phyloP scores from a whole-genome alignment of 37 sponge, comb jelly and placozoan species.

The Hexactinellida sp. region DNA sequence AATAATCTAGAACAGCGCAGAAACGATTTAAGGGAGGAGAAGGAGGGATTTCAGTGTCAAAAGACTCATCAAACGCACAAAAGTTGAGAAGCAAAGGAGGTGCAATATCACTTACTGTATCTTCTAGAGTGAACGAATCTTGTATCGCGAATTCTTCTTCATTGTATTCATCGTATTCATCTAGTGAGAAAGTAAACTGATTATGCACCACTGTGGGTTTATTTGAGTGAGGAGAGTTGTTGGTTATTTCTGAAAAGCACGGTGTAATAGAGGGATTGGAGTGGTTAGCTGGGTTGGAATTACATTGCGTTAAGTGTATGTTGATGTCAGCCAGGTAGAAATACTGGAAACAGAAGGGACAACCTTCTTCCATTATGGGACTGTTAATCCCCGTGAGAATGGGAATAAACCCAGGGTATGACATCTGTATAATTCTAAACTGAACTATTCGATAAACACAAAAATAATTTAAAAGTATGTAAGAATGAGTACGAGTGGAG shows the following conservation, averaged over 20 bases:
- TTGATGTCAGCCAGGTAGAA: not conserved
- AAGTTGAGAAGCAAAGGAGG: not conserved
- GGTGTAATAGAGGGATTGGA: not conserved
- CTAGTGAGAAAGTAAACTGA: not conserved
- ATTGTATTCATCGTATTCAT: not conserved
- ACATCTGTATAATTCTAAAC: not conserved
- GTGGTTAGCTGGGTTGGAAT: not conserved
- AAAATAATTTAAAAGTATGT: too few species aligned
- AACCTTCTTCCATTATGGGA: constrained; percentile 11
- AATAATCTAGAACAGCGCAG: not conserved
- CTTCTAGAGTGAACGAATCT: not conserved
- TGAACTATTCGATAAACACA: too few species aligned
- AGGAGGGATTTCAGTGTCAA: not conserved
- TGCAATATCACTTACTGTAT: not conserved
- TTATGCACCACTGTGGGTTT: not conserved
- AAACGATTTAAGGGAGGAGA: not conserved
- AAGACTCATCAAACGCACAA: not conserved
- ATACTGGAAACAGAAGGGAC: not conserved
- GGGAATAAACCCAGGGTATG: not conserved
- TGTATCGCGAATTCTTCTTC: not conserved
- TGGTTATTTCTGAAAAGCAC: not conserved
- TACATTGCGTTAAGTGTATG: not conserved
- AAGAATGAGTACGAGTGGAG: not conserved
- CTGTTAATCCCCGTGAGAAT: not conserved
- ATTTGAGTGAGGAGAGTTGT: not conserved